A percentile compares a stretch with the other conserved stretches of the same genome.
Conservation (phyloP, 2,888 invertebrate species). For the Tetheella fluctuosa region DNA sequence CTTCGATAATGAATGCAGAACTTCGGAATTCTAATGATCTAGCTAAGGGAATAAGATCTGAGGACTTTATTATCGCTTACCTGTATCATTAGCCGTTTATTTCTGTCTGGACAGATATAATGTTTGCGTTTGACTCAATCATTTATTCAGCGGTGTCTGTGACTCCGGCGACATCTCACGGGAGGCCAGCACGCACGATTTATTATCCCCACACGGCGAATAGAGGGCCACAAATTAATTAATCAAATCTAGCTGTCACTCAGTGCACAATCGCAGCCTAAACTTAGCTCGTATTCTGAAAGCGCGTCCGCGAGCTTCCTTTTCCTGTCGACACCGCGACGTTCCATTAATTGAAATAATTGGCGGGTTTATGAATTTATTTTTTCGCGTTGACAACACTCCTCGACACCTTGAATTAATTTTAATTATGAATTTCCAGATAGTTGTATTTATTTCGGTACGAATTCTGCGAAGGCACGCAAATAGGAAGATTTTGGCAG, state of each 20-base stretch:
- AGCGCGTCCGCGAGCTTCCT: constrained; percentile 65
- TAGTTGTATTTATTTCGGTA: constrained; percentile 16
- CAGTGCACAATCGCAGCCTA: constrained; percentile 73
- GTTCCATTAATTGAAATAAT: constrained; percentile 82
- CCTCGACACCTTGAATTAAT: constrained; percentile 53
- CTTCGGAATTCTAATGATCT: constrained; percentile 68
- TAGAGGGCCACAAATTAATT: constrained; percentile 77
- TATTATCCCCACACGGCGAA: constrained; percentile 73
- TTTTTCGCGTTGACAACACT: constrained; percentile 74
- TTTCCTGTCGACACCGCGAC: constrained; percentile 76
- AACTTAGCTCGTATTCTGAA: constrained; percentile 59
- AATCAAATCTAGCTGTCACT: constrained; percentile 81
- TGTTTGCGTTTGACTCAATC: constrained; percentile 76
- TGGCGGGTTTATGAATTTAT: constrained; percentile 70
- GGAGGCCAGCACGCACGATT: constrained; percentile 79
- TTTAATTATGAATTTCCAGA: constrained; percentile 43
- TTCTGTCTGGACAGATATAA: constrained; percentile 75
- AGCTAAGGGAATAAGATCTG: constrained; percentile 62
- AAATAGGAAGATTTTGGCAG: constrained; percentile 14
- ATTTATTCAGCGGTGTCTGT: constrained; percentile 73
- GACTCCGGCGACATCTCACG: constrained; percentile 77
- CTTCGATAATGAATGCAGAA: neutral
- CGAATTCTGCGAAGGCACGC: constrained; percentile 15
- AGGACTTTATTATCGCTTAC: constrained; percentile 78
- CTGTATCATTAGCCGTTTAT: constrained; percentile 81